Conservation (phyloP, 1,140 invertebrate genomes). For the Cryptotermes secundus region DNA sequence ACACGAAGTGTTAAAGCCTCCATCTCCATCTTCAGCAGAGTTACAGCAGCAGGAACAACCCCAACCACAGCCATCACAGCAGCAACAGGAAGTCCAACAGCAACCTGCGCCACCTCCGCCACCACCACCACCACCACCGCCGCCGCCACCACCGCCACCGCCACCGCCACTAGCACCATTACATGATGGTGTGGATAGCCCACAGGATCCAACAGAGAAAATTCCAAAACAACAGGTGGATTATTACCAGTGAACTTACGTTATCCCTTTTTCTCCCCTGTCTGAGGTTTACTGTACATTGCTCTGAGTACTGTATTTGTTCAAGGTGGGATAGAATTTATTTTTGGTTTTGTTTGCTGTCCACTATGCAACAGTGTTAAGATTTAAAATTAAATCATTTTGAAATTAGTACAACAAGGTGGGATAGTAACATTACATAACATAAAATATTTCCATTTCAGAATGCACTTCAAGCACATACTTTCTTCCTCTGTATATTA, state of each 20-base stretch:
- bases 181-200: background rate
- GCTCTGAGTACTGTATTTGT: too few species aligned
- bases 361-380: too few species aligned
- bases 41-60: background rate
- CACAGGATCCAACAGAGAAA: background rate
- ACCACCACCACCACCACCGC: background rate
- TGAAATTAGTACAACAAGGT: too few species aligned
- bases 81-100: background rate
- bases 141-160: background rate
- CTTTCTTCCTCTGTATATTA: too few species aligned
- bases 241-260: background rate
- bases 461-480: too few species aligned
- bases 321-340: too few species aligned
- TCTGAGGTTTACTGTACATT: too few species aligned
- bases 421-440: too few species aligned
- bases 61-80: background rate
- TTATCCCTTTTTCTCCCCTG: too few species aligned
- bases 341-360: too few species aligned
- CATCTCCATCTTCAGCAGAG: background rate
- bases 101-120: background rate
- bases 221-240: background rate
- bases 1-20: constrained; percentile 40
- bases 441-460: too few species aligned
- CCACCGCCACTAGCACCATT: background rate
- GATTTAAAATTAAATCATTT: too few species aligned